These are phyloP conservation scores for Rhincodon typus DNA, from an alignment of 2,797 vertebrate genomes.

Conservation along the genomic window DNA sequence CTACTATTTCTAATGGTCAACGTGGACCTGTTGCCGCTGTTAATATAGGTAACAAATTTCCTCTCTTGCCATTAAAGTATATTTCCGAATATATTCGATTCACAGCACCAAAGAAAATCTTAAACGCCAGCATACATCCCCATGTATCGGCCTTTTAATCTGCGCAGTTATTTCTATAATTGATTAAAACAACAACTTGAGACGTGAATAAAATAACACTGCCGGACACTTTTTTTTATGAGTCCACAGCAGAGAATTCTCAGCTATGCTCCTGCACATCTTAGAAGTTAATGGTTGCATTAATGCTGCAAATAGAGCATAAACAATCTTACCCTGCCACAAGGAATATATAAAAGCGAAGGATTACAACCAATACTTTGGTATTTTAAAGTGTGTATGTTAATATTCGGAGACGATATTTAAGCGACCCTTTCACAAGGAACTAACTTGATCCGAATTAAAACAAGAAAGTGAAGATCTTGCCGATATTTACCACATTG, in stretches of 20 bases:
- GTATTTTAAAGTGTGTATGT: neutral
- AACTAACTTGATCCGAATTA: neutral
- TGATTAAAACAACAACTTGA: neutral
- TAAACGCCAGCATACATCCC: neutral
- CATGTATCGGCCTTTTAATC: neutral
- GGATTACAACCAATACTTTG: neutral
- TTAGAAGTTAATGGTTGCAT: neutral
- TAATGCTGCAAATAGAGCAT: neutral
- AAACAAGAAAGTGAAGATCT: neutral
- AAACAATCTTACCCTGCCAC: too few species aligned
- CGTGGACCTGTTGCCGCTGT: neutral
- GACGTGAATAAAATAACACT: neutral
- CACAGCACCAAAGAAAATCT: neutral
- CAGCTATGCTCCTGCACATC: too few species aligned
- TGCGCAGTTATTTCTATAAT: neutral
- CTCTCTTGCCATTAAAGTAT: too few species aligned
- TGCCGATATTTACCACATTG: neutral
- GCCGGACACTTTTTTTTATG: neutral
- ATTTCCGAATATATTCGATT: neutral
- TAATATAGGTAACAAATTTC: neutral
- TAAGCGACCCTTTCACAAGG: too few species aligned
- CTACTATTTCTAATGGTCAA: neutral
- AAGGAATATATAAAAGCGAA: too few species aligned
- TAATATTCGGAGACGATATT: neutral
- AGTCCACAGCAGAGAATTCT: neutral